Conservation (phyloP, 2,113 vertebrate genomes). For the Micromys minutus region DNA sequence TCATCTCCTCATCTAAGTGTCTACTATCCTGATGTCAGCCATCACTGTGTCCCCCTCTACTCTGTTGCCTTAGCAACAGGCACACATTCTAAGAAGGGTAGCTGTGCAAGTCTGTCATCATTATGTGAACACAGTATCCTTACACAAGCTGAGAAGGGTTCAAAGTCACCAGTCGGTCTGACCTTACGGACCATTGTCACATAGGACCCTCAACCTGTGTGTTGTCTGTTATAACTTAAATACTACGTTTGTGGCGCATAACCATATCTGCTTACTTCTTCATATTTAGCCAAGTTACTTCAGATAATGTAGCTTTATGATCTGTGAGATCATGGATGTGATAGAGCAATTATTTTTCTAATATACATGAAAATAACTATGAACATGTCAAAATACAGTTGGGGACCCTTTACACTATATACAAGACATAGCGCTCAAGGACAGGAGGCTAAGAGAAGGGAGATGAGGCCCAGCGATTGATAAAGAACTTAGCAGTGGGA, state of each 20-base stretch:
- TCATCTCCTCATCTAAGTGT: not conserved
- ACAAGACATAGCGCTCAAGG: not conserved
- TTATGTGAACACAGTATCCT: not conserved
- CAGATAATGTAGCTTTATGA: accelerated
- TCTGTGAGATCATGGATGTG: not conserved
- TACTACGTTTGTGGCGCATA: not conserved
- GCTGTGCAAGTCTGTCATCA: not conserved
- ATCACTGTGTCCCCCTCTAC: not conserved
- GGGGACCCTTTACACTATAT: not conserved
- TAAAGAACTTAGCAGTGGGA: not conserved
- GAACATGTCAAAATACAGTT: not conserved
- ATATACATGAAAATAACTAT: not conserved
- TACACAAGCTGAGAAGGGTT: too few species aligned
- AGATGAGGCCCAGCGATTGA: not conserved
- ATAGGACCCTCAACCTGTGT: too few species aligned
- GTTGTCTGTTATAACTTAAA: not conserved
- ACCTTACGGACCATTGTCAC: not conserved
- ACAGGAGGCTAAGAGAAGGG: not conserved
- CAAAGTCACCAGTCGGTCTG: not conserved
- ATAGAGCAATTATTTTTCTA: not conserved
- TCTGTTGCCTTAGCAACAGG: not conserved
- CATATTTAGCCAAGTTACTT: not conserved
- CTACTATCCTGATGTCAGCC: not conserved
- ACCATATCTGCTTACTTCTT: not conserved
- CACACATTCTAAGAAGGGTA: not conserved